Percentiles rank a stretch among this genome's conserved stretches.
Evolutionary conservation across 2,797 vertebrate species (phyloP).

Genomic region (Garrulus glandarius): DNA sequence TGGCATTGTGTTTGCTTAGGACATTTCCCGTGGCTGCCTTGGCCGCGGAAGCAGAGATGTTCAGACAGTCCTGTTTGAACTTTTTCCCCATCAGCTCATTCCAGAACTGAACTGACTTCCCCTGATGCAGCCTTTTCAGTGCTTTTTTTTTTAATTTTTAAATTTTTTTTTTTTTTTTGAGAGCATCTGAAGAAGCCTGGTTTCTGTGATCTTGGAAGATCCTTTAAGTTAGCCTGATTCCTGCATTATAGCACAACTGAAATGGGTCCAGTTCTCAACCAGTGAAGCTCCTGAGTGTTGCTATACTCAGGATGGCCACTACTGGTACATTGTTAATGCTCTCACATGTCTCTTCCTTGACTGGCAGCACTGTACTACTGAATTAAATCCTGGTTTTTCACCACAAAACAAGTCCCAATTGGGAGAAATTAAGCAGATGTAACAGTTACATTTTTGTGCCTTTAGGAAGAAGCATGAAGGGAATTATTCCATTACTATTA

Average conservation of each 20-base stretch:
- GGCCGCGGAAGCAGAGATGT: background rate
- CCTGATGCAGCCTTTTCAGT: background rate
- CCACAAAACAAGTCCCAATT: background rate
- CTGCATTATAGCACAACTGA: background rate
- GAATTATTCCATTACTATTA: background rate
- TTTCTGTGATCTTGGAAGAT: background rate
- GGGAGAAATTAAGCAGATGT: background rate
- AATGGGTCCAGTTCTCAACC: fast-evolving
- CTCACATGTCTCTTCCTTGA: background rate
- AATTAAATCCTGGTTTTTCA: background rate
- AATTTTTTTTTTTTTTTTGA: background rate
- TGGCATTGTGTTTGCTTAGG: background rate
- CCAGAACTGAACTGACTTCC: background rate
- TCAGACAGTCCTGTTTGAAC: background rate
- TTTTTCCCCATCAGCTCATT: background rate
- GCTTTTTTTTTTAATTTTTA: too few species aligned
- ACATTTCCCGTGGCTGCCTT: background rate
- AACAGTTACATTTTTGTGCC: background rate
- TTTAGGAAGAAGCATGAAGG: background rate
- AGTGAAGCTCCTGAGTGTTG: background rate
- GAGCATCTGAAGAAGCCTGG: background rate
- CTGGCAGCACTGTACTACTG: background rate
- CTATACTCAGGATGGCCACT: background rate
- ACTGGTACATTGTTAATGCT: background rate
- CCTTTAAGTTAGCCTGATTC: background rate